A percentile compares a stretch with the other conserved stretches of the same genome.
Conservation (phyloP, 2,113 vertebrate genomes). For the Pseudorasbora parva region DNA sequence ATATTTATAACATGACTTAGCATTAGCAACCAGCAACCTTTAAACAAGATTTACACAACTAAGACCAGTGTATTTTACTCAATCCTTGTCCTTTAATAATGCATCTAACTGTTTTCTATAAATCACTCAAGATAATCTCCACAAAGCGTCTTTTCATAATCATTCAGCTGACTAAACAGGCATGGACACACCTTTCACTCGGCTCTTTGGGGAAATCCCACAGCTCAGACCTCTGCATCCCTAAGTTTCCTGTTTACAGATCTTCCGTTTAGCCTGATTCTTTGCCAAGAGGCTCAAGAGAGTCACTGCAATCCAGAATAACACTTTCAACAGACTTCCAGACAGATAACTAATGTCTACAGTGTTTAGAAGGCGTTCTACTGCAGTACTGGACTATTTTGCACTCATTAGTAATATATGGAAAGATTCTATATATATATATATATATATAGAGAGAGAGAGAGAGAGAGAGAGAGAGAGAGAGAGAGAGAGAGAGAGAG, state of each 20-base stretch:
- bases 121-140: conserved; percentile 14
- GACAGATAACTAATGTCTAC: background rate
- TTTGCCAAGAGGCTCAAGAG: background rate
- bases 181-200: conserved; percentile 29
- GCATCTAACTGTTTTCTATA: background rate
- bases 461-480: too few relatives aligned
- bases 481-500: too few relatives aligned
- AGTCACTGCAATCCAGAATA: conserved; percentile 10
- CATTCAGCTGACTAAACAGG: conserved; percentile 41
- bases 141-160: conserved; percentile 20
- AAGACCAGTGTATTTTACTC: background rate
- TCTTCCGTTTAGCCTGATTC: conserved; percentile 14
- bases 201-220: conserved; percentile 64
- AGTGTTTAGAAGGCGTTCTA: background rate
- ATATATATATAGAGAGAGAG: too few relatives aligned
- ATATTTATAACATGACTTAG: background rate
- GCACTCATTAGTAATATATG: too few relatives aligned
- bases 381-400: background rate
- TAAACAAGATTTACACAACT: background rate
- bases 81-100: background rate
- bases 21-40: background rate
- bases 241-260: conserved; percentile 72
- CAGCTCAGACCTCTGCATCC: conserved; percentile 62
- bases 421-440: too few relatives aligned
- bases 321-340: background rate